phyloP scores from a whole-genome alignment of 2,113 vertebrate species.

The Rhinichthys klamathensis region DNA sequence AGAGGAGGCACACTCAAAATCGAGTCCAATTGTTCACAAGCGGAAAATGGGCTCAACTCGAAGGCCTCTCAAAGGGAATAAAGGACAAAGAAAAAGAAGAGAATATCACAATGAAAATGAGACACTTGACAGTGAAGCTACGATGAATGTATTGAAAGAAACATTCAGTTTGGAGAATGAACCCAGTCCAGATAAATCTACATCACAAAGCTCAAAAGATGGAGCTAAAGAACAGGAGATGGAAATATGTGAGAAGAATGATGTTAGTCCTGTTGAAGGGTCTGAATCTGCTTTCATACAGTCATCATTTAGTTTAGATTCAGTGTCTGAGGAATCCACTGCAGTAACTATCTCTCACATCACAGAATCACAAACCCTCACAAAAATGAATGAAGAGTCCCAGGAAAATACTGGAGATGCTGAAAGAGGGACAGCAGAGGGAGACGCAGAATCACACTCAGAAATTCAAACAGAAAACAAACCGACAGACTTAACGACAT shows the following conservation, averaged over 20 bases:
- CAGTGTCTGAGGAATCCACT: not conserved
- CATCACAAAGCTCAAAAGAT: not conserved
- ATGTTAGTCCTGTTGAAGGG: not conserved
- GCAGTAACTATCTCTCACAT: not conserved
- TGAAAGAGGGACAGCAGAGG: not conserved
- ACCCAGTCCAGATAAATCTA: not conserved
- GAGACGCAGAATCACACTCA: not conserved
- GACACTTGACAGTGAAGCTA: not conserved
- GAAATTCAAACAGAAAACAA: not conserved
- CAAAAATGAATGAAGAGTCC: not conserved
- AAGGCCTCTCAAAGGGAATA: not conserved
- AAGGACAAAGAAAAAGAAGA: not conserved
- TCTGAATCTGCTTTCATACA: not conserved
- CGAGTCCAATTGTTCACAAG: not conserved
- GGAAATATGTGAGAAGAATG: not conserved
- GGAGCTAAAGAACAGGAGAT: not conserved
- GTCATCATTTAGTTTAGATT: not conserved
- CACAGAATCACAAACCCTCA: not conserved
- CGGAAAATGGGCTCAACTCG: constrained; percentile 10
- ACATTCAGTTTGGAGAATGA: not conserved
- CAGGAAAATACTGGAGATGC: not conserved
- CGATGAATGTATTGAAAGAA: not conserved
- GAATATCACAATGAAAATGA: not conserved
- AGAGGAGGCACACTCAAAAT: not conserved
- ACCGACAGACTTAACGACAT: not conserved